Evolutionary conservation across 2,888 invertebrate species (phyloP), one percentile per base, ranked within the genome.

Genomic region (Calameuta filiformis): DNA sequence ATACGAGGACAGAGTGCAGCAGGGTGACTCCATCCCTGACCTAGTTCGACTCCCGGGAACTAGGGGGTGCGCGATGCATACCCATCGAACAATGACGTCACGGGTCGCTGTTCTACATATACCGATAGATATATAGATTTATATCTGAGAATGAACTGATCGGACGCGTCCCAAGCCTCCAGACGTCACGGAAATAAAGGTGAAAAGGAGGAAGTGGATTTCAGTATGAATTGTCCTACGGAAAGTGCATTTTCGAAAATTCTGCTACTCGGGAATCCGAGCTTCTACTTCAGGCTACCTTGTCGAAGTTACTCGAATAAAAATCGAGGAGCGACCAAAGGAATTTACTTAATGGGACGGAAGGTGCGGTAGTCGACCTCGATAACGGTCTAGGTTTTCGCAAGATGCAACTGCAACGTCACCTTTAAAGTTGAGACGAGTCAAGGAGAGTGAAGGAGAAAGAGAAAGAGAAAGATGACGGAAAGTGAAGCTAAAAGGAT

Each of bases 61-160:
- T 77, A 81, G 76, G 79, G 77, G 77, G 81, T 81, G 80, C 73
- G 37, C 77, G 71, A 77, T 78, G 80, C 79, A 77, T 35, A 30
- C 35, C 79, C 81, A 84, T 84, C 81, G 82, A 82, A 85, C 79
- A 75, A 76, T 81, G 84, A 85, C 84, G 82, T 84, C 84, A 82
- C 78, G 76, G 78, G 78, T 84, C 77, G 80, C 79, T 73, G 33
- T 77, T 84, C 56, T 56, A 56, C 56, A 56, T 56, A 56, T 56
- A 56, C 23, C 56, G 9, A 56, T 56, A 56, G 23, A 56, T 9
- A 40, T 15, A 40, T 15, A 15, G 15, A 40, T 15, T 1, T 84
- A 83, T 84, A 84, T 84, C 83, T 80, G 75, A 78, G 35, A 73
- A 73, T 35, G 75, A 76, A 79, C 83, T 81, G 84, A 85, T 84